Conservation (phyloP, 2,888 invertebrate species). For the Eupithecia exiguata region DNA sequence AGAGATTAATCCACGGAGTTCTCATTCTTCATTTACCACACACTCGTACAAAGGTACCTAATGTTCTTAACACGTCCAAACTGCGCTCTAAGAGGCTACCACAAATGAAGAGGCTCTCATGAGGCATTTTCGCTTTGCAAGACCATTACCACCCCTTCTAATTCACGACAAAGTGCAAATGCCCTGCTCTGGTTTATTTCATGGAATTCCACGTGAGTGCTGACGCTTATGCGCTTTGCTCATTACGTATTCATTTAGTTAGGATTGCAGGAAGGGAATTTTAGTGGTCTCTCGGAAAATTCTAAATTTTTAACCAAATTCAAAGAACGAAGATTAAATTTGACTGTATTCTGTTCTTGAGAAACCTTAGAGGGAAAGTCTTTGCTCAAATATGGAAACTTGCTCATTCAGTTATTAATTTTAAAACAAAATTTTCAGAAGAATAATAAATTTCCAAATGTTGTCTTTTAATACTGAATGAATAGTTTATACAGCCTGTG, state of each 20-base stretch:
- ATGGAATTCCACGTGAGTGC: slow-evolving; percentile 14
- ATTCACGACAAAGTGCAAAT: slow-evolving; percentile 24
- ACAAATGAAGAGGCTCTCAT: slow-evolving; percentile 2
- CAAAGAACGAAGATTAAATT: neutral
- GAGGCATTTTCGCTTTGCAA: neutral
- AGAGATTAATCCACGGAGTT: neutral
- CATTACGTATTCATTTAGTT: slow-evolving; percentile 22
- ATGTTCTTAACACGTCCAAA: neutral
- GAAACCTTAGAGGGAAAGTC: neutral
- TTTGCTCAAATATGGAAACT: neutral
- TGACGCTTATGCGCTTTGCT: slow-evolving; percentile 15
- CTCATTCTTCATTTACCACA: neutral
- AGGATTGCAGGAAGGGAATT: slow-evolving; percentile 9
- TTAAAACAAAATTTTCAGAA: too few species aligned
- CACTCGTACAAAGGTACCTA: neutral
- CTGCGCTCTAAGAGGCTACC: neutral
- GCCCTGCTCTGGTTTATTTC: slow-evolving; percentile 14
- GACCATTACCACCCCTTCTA: slow-evolving; percentile 5
- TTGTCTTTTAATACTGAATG: too few species aligned
- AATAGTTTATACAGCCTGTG: too few species aligned
- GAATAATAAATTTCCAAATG: too few species aligned
- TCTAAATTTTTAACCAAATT: neutral
- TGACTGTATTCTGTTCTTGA: neutral
- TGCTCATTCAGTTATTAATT: neutral
- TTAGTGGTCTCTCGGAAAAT: neutral